Evolutionary conservation across 2,888 invertebrate species (phyloP).

Genomic region (Campoletis raptor): DNA sequence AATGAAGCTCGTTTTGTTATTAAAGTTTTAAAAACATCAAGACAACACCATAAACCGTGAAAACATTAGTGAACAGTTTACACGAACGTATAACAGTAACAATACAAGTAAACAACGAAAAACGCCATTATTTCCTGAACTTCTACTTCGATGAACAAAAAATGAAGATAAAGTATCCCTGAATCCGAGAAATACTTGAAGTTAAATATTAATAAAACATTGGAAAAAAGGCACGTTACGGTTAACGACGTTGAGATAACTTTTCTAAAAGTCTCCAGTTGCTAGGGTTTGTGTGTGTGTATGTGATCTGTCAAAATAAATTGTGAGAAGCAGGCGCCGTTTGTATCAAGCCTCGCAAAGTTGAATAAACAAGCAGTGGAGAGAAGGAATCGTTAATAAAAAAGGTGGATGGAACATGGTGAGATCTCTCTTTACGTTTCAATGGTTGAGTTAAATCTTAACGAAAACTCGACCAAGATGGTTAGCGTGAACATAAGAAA

Average conservation of each 20-base stretch:
- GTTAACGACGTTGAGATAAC: constrained; percentile 35
- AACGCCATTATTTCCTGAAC: background rate
- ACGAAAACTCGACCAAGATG: constrained; percentile 39
- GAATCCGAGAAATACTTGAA: background rate
- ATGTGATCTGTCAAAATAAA: constrained; percentile 77
- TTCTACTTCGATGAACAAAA: background rate
- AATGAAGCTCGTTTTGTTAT: too few species aligned
- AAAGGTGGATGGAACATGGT: constrained; percentile 3
- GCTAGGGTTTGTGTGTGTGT: constrained; percentile 23
- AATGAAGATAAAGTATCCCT: background rate
- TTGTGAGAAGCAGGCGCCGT: constrained; percentile 67
- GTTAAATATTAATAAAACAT: constrained; percentile 15
- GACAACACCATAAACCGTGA: too few species aligned
- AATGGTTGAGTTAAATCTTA: constrained; percentile 23
- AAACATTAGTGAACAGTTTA: too few species aligned
- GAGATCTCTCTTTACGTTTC: constrained; percentile 37
- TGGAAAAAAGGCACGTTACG: constrained; percentile 2
- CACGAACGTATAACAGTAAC: too few species aligned
- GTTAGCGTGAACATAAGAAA: constrained; percentile 64
- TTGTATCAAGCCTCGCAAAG: constrained; percentile 74
- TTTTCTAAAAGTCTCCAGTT: constrained; percentile 44
- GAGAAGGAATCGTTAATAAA: constrained; percentile 45
- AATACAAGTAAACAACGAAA: background rate
- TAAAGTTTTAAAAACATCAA: too few species aligned
- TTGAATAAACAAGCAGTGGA: constrained; percentile 74